Conservation (phyloP, 2,888 invertebrate genomes). For the Caenorhabditis sulstoni region DNA sequence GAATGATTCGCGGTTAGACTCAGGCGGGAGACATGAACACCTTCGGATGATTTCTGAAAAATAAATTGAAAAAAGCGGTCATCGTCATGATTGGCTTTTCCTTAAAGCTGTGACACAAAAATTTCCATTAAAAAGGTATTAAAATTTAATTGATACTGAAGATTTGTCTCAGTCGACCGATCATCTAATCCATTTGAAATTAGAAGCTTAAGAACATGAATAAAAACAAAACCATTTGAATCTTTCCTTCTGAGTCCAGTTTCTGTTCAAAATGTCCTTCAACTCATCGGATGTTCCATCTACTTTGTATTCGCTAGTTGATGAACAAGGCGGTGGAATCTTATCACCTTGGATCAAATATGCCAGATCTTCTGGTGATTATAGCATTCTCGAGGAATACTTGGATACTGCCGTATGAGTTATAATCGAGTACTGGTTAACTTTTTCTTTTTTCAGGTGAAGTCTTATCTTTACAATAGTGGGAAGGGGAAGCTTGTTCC, state of each 20-base stretch:
- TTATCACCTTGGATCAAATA: slow-evolving; percentile 74
- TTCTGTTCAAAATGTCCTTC: slow-evolving; percentile 64
- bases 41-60: too few relatives aligned
- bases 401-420: slow-evolving; percentile 84
- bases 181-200: not conserved
- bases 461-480: slow-evolving; percentile 93
- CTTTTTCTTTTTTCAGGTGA: slow-evolving; percentile 83
- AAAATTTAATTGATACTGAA: too few relatives aligned
- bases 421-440: not conserved
- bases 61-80: too few relatives aligned
- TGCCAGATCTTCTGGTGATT: slow-evolving; percentile 72
- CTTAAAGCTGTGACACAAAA: too few relatives aligned
- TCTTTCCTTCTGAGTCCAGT: not conserved
- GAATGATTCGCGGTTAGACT: too few relatives aligned
- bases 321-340: slow-evolving; percentile 74
- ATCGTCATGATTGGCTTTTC: too few relatives aligned
- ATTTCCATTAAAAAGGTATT: too few relatives aligned
- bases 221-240: not conserved
- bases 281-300: slow-evolving; percentile 69
- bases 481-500: slow-evolving; percentile 93
- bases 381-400: slow-evolving; percentile 72
- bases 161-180: too few relatives aligned
- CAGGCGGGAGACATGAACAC: too few relatives aligned
- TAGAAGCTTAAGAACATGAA: not conserved
- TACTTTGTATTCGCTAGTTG: slow-evolving; percentile 72